These are phyloP conservation scores for Pipistrellus kuhlii DNA, from an alignment of 2,797 vertebrate genomes.

Conservation along the genomic window DNA sequence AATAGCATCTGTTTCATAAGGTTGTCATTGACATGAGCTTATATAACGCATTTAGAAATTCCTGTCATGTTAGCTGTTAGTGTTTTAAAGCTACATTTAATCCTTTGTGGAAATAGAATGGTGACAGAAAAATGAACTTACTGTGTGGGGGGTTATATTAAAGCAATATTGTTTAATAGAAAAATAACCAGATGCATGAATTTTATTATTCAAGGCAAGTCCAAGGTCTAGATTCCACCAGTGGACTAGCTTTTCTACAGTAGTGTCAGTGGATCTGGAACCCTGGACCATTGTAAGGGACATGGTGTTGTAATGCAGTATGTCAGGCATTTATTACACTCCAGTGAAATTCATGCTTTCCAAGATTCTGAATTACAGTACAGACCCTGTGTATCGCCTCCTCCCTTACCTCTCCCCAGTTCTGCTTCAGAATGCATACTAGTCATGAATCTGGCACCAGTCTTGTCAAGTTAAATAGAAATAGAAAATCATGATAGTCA, in stretches of 20 bases:
- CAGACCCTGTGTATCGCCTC: neutral
- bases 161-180: neutral
- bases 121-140: neutral
- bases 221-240: neutral
- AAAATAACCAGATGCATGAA: neutral
- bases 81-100: neutral
- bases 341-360: neutral
- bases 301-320: neutral
- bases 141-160: neutral
- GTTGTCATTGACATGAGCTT: neutral
- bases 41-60: neutral
- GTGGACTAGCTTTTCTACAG: neutral
- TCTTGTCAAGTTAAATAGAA: conserved; percentile 63
- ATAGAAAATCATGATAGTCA: neutral
- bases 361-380: neutral
- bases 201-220: neutral
- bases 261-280: neutral
- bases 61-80: neutral
- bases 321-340: neutral
- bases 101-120: conserved; percentile 5
- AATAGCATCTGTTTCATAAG: neutral
- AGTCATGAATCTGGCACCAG: neutral
- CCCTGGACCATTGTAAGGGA: neutral
- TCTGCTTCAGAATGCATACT: neutral
- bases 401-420: neutral